Evolutionary conservation across 1,140 invertebrate genomes (phyloP), one percentile per base, ranked within the genome.

Genomic region (Seison nebaliae): DNA sequence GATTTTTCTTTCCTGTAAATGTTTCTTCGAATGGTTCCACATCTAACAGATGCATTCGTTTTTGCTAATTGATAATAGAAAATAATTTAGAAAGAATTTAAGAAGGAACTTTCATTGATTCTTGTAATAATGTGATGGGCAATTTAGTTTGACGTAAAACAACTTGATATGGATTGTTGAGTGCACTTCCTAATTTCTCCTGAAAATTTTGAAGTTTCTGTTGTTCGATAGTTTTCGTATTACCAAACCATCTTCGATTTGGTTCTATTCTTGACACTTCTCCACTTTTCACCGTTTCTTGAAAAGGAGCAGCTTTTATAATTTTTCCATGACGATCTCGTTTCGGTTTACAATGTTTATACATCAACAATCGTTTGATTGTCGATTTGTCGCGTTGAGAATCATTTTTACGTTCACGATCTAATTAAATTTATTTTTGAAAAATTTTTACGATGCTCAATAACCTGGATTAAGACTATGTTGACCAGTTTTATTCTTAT

Each of bases 171-270:
- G 88, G 86, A 63, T 98, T 81, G 50, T 74, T 80, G 28, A 84
- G 67, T 18, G 74, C 84, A 48, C 77, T 76, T 21, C 77, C 79
- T 49, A 98, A 68, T 60, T 91, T 81, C 35, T 76, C 74, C 63
- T 96, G 83, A 54, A 98, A 98, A 48, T 78, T 83, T 63, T 98
- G 88, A 18, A 98, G 59, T 4, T 80, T 74, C 51, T 70, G 72
- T 60, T 98, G 86, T 0, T 77, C 75, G 46, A 98, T 80, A 3
- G 67, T 63, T 46, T 62, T 51, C 6, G 67, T 70, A 48, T 69
- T 69, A 44, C 81, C 83, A 63, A 98, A 98, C 91, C 91, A 98
- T 56, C 77, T 83, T 50, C 81, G 76, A 45, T 79, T 88, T 5
- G 91, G 91, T 59, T 93, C 86, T 5, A 98, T 73, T 32, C 88